Percentiles rank a stretch among this genome's conserved stretches.
These are phyloP conservation scores for Panagrolaimus sp. DNA, from an alignment of 1,140 invertebrate species.

Conservation along the genomic window DNA sequence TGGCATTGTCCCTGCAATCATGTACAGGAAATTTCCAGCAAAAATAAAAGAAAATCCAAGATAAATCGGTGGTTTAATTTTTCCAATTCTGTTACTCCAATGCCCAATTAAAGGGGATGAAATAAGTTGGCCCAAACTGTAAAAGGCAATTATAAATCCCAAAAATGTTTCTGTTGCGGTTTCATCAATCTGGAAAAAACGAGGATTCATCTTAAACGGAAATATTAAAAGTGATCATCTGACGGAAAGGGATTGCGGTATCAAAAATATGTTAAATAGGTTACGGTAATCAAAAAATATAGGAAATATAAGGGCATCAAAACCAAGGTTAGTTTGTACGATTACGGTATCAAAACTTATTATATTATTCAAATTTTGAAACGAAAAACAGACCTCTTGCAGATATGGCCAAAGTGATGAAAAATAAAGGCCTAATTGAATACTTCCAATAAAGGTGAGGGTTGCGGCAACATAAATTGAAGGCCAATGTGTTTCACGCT, in stretches of 20 bases:
- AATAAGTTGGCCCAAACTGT: slow-evolving; percentile 37
- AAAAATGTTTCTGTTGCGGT: slow-evolving; percentile 39
- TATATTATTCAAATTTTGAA: too few species aligned
- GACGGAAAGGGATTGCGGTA: too few species aligned
- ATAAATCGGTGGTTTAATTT: slow-evolving; percentile 31
- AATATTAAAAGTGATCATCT: neutral
- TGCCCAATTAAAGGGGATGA: slow-evolving; percentile 35
- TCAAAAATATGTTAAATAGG: too few species aligned
- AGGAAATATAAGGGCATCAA: neutral
- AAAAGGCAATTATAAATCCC: slow-evolving; percentile 37
- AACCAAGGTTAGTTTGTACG: neutral
- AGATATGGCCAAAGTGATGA: neutral
- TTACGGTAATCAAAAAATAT: neutral
- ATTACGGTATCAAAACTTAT: neutral
- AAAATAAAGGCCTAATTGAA: neutral
- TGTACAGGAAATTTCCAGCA: slow-evolving; percentile 43
- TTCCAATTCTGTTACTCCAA: slow-evolving; percentile 26
- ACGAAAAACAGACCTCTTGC: neutral
- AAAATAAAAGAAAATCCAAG: slow-evolving; percentile 43
- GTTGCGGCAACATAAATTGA: slow-evolving; percentile 3
- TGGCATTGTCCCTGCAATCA: slow-evolving; percentile 25
- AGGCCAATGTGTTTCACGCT: neutral
- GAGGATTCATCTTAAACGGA: neutral
- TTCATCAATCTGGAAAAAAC: slow-evolving; percentile 31
- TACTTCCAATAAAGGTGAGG: neutral